These are phyloP conservation scores for Aphelenchoides bicaudatus DNA, from an alignment of 2,888 invertebrate genomes.

Conservation along the genomic window DNA sequence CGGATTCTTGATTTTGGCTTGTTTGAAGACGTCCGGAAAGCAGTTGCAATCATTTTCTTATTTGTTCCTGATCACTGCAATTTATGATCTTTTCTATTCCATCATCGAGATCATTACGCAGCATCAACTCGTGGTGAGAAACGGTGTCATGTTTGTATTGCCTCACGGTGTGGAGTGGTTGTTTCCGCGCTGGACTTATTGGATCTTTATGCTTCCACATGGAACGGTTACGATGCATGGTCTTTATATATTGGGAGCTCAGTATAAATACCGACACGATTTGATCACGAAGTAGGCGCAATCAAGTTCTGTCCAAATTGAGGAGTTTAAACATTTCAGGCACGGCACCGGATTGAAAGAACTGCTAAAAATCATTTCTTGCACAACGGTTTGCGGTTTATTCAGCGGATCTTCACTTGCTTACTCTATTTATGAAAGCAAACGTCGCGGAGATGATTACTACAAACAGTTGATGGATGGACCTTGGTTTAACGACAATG, in stretches of 20 bases:
- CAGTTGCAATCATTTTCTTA: background rate
- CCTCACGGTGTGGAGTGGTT: slow-evolving; percentile 7
- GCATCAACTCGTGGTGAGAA: slow-evolving; percentile 9
- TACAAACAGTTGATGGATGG: background rate
- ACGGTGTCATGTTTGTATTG: slow-evolving; percentile 12
- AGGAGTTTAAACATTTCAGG: background rate
- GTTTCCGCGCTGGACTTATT: background rate
- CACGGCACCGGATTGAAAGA: background rate
- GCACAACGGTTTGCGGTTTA: background rate
- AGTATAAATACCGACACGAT: slow-evolving; percentile 10
- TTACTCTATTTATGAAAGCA: background rate
- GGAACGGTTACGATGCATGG: slow-evolving; percentile 17
- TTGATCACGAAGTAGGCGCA: slow-evolving; percentile 12
- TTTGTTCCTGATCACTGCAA: background rate
- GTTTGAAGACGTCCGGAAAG: background rate
- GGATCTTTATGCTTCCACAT: slow-evolving; percentile 9
- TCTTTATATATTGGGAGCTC: slow-evolving; percentile 7
- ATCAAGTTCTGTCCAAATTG: too few relatives aligned
- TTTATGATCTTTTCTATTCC: slow-evolving; percentile 1
- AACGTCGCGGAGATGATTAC: slow-evolving; percentile 3
- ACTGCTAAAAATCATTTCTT: background rate
- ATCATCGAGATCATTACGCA: too few relatives aligned
- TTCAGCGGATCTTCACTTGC: slow-evolving; percentile 3
- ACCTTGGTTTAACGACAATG: background rate
- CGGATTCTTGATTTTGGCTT: background rate